Conservation (phyloP, 2,888 invertebrate species). For the Tryphoninae sp. region DNA sequence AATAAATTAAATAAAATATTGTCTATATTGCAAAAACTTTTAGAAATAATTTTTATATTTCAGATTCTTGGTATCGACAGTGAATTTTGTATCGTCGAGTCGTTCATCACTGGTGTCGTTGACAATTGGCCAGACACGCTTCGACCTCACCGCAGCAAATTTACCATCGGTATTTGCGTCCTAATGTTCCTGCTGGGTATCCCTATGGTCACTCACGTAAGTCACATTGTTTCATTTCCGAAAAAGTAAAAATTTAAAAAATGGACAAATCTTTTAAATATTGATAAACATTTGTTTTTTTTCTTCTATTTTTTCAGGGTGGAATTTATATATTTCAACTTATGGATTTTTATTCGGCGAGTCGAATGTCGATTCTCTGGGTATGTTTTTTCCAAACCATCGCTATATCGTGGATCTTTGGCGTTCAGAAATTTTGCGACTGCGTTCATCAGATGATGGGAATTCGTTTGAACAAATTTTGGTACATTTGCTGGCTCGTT, state of each 20-base stretch:
- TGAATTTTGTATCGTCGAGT: constrained; percentile 87
- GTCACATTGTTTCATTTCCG: constrained; percentile 51
- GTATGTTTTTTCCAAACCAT: constrained; percentile 85
- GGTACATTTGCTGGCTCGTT: constrained; percentile 85
- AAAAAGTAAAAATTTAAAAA: constrained; percentile 17
- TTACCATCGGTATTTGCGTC: constrained; percentile 85
- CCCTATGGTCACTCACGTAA: constrained; percentile 85
- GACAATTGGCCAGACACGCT: constrained; percentile 84
- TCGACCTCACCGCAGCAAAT: constrained; percentile 85
- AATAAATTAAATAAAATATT: neutral
- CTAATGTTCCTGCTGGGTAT: constrained; percentile 85
- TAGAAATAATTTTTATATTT: constrained; percentile 44
- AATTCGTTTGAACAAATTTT: constrained; percentile 82
- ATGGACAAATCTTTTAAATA: constrained; percentile 4
- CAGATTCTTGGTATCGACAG: constrained; percentile 89
- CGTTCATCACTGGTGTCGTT: constrained; percentile 84
- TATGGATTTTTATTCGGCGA: constrained; percentile 84
- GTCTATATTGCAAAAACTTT: neutral
- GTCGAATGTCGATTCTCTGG: constrained; percentile 84
- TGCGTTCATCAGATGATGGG: constrained; percentile 87
- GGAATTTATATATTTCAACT: constrained; percentile 82
- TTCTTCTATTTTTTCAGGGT: constrained; percentile 75
- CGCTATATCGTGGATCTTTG: constrained; percentile 85
- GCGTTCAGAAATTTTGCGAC: constrained; percentile 83
- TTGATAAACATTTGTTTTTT: neutral